These are phyloP conservation scores for Stenoptilia bipunctidactyla DNA, from an alignment of 2,888 invertebrate genomes.

Conservation along the genomic window DNA sequence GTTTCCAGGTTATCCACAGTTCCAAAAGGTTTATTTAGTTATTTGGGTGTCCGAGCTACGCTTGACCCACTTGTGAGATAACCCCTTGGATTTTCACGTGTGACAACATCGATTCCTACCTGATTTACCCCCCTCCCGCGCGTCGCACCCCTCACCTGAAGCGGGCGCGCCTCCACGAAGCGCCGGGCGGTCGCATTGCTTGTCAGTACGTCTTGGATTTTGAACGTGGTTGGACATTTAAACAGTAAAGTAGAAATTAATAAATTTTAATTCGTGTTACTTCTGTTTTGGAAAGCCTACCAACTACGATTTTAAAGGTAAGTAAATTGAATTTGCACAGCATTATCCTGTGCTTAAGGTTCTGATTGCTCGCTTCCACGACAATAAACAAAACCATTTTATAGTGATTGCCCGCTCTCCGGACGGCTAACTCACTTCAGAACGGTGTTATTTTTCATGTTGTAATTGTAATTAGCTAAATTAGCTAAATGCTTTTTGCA, in stretches of 20 bases:
- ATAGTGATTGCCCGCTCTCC: too few species aligned
- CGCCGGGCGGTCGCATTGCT: not conserved
- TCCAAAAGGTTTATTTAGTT: too few species aligned
- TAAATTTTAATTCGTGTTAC: not conserved
- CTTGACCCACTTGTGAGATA: conserved; percentile 3
- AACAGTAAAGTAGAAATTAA: not conserved
- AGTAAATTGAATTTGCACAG: not conserved
- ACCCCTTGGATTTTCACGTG: not conserved
- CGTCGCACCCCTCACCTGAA: not conserved
- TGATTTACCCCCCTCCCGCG: not conserved
- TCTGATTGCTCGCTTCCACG: not conserved
- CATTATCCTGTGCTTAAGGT: not conserved
- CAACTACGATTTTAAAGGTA: too few species aligned
- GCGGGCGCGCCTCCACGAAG: not conserved
- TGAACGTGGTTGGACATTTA: not conserved
- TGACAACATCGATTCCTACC: not conserved
- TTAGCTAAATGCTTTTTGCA: not conserved
- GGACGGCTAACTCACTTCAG: too few species aligned
- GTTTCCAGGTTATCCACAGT: too few species aligned
- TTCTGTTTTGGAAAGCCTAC: too few species aligned
- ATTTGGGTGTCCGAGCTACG: not conserved
- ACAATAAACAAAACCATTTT: too few species aligned
- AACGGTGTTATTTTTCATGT: too few species aligned
- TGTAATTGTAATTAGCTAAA: too few species aligned
- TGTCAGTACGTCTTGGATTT: conserved; percentile 1